Conservation (phyloP, 2,113 vertebrate species). For the Rallus limicola region DNA sequence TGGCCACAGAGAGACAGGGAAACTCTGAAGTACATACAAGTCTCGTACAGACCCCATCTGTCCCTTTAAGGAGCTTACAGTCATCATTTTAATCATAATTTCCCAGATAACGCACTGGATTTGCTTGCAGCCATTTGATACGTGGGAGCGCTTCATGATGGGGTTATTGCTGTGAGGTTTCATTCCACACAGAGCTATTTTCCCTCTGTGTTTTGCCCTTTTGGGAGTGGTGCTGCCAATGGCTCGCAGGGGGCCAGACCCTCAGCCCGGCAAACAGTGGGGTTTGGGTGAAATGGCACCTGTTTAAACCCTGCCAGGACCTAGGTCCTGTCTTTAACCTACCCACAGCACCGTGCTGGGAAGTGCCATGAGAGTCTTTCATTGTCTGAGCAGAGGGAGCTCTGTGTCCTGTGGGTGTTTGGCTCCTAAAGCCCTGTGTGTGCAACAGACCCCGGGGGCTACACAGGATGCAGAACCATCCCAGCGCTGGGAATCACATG, state of each 20-base stretch:
- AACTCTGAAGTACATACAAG: background rate
- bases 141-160: background rate
- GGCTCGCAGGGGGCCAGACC: background rate
- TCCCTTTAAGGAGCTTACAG: background rate
- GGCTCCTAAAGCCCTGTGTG: background rate
- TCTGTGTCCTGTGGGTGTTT: background rate
- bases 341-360: rapidly evolving
- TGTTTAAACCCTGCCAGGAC: background rate
- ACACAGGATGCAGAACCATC: rapidly evolving
- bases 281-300: rapidly evolving
- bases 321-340: background rate
- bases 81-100: background rate
- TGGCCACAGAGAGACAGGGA: background rate
- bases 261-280: background rate
- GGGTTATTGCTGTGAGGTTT: background rate
- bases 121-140: background rate
- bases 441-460: background rate
- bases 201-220: background rate
- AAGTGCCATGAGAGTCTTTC: rapidly evolving
- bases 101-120: background rate
- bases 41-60: background rate
- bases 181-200: background rate
- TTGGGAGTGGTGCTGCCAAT: rapidly evolving
- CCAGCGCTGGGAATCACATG: background rate
- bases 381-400: background rate